A percentile compares a stretch with the other conserved stretches of the same genome.
Conservation (phyloP, 2,797 vertebrate genomes). For the Oceanodroma leucorhoa region DNA sequence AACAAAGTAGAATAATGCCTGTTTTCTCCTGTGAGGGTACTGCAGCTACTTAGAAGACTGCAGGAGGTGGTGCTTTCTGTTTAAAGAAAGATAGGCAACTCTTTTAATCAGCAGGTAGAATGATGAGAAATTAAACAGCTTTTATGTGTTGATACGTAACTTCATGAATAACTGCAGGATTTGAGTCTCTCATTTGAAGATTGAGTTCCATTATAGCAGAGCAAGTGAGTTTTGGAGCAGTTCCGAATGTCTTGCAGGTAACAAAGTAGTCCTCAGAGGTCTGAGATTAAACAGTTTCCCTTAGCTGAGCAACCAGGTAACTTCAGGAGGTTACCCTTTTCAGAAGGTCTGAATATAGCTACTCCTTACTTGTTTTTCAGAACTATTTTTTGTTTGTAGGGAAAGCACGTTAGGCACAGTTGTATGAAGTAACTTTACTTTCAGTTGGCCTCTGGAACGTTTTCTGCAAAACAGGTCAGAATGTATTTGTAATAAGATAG, state of each 20-base stretch:
- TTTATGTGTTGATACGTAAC: not conserved
- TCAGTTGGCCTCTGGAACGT: not conserved
- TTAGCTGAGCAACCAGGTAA: not conserved
- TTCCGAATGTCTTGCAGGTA: not conserved
- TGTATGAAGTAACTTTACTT: not conserved
- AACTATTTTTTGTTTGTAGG: not conserved
- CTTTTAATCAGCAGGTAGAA: not conserved
- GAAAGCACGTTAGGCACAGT: not conserved
- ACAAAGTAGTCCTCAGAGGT: not conserved
- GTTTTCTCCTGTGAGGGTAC: not conserved
- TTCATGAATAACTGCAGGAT: not conserved
- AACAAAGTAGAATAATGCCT: not conserved
- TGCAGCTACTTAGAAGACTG: accelerated
- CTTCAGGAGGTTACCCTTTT: not conserved
- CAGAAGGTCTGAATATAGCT: not conserved
- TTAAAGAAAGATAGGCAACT: not conserved
- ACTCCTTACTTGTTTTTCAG: not conserved
- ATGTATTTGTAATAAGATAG: not conserved
- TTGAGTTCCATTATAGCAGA: not conserved
- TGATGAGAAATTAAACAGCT: not conserved
- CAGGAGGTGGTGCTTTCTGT: not conserved
- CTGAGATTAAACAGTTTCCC: not conserved
- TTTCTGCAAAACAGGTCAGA: not conserved
- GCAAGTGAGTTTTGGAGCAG: not conserved
- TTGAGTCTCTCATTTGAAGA: not conserved